Percentiles rank a stretch among this genome's conserved stretches.
Conservation (phyloP, 92 coral and sea anemone genomes). For the Zoanthus solanderi region DNA sequence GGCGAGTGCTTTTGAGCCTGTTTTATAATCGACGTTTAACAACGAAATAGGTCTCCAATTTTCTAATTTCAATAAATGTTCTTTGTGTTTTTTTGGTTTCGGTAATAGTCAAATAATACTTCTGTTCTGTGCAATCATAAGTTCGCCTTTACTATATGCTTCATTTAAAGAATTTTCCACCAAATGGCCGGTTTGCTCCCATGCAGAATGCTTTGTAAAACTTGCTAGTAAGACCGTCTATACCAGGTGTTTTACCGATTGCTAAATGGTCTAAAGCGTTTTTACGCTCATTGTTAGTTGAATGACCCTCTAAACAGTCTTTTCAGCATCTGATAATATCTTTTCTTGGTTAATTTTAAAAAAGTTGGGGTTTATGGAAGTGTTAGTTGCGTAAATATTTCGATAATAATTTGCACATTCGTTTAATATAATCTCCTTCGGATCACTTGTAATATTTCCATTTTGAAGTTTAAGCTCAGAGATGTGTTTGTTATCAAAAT, state of each 20-base stretch:
- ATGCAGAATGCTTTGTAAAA: not conserved
- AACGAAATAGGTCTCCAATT: constrained; percentile 20
- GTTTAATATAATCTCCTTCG: not conserved
- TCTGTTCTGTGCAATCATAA: constrained; percentile 3
- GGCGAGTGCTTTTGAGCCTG: constrained; percentile 20
- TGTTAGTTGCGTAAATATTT: not conserved
- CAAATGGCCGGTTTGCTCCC: not conserved
- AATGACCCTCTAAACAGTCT: constrained; percentile 1
- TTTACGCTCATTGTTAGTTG: not conserved
- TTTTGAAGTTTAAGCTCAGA: not conserved
- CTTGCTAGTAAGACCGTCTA: not conserved
- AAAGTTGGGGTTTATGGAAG: not conserved
- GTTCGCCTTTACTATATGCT: not conserved
- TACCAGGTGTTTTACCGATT: not conserved
- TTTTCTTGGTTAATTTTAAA: too few species aligned
- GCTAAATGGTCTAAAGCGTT: not conserved
- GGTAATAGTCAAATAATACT: not conserved
- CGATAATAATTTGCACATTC: not conserved
- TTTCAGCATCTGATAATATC: not conserved
- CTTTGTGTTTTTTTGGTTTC: not conserved
- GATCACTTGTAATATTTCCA: not conserved
- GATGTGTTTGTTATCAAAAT: not conserved
- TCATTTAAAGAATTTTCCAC: not conserved
- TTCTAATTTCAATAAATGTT: not conserved
- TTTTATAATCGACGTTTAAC: constrained; percentile 38